Evolutionary conservation across 2,113 vertebrate genomes (phyloP).

Genomic region (Chunga burmeisteri): DNA sequence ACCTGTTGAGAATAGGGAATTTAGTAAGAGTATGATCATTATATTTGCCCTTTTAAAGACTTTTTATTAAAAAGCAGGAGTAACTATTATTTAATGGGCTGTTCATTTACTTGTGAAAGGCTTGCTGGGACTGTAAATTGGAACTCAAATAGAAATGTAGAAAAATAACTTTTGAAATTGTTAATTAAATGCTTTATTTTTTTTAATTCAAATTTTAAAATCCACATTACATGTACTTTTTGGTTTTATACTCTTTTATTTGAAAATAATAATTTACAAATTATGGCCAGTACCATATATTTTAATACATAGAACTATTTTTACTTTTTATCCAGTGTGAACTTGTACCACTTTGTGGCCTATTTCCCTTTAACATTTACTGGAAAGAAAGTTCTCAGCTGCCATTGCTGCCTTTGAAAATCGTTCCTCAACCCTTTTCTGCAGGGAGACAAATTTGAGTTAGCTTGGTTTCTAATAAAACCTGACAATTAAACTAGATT

Average conservation of each 20-base stretch:
- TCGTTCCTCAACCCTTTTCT: background rate
- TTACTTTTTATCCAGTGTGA: background rate
- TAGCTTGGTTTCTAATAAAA: background rate
- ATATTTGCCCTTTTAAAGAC: background rate
- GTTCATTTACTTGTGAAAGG: background rate
- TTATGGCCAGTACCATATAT: background rate
- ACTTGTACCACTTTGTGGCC: background rate
- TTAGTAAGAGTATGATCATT: background rate
- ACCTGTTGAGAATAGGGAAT: background rate
- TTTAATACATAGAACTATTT: background rate
- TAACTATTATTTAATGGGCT: background rate
- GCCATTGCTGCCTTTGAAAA: background rate
- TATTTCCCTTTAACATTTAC: background rate
- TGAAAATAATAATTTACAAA: background rate
- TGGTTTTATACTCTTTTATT: background rate
- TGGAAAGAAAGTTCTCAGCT: background rate
- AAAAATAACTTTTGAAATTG: background rate
- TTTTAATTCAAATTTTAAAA: background rate
- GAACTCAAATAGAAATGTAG: background rate
- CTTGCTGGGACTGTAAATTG: background rate
- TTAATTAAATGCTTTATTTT: background rate
- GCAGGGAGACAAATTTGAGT: background rate
- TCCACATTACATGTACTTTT: background rate
- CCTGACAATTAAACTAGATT: rapidly evolving
- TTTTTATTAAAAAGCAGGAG: background rate